These are phyloP conservation scores for Ryuthela nishihirai DNA, from an alignment of 2,888 invertebrate genomes.

Conservation along the genomic window DNA sequence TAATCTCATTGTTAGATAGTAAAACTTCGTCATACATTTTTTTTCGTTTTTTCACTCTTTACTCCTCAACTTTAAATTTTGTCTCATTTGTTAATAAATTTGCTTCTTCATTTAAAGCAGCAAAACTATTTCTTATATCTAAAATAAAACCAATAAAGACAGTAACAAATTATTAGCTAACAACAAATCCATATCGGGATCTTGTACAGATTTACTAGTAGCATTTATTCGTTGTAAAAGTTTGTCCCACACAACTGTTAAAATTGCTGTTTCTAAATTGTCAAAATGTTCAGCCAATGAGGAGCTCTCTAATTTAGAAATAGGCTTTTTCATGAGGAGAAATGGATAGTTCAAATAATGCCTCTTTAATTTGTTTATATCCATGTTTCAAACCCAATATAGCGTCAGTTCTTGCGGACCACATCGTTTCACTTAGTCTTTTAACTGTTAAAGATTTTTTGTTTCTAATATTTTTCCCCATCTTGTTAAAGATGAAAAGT, in stretches of 20 bases:
- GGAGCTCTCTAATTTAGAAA: background rate
- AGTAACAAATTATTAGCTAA: background rate
- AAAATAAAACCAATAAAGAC: constrained; percentile 1
- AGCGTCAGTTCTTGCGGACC: constrained; percentile 5
- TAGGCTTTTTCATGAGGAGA: background rate
- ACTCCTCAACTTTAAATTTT: too few species aligned
- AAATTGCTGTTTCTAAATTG: constrained; percentile 1
- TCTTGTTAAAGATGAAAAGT: background rate
- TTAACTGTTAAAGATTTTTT: background rate
- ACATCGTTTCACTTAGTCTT: constrained; percentile 3
- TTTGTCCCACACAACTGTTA: constrained; percentile 4
- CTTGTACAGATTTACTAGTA: constrained; percentile 7
- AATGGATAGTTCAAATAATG: background rate
- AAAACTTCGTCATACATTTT: too few species aligned
- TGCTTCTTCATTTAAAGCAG: too few species aligned
- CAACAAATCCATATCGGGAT: background rate
- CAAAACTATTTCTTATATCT: too few species aligned
- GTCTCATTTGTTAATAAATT: too few species aligned
- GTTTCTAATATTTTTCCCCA: too few species aligned
- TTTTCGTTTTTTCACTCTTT: too few species aligned
- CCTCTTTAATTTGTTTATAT: constrained; percentile 1
- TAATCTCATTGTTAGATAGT: too few species aligned
- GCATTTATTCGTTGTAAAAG: constrained; percentile 5
- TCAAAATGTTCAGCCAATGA: background rate
- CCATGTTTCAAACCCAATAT: constrained; percentile 2